Conservation (phyloP, 1,140 invertebrate genomes). For the Macrocentrus cingulum region DNA sequence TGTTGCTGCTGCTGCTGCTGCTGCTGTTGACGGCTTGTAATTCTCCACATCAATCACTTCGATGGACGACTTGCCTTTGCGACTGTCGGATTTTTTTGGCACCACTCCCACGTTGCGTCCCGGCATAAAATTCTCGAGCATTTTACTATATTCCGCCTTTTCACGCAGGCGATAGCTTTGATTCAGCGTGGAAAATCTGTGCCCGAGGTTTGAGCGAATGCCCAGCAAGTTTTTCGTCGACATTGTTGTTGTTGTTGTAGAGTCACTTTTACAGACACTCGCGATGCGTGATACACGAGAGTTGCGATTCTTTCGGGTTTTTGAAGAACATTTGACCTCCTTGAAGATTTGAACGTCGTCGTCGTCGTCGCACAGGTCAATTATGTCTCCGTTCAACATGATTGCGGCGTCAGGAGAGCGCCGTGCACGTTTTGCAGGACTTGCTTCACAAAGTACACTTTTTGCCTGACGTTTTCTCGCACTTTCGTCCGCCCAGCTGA, state of each 20-base stretch:
- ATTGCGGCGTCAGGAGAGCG: constrained; percentile 28
- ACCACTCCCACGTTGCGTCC: constrained; percentile 31
- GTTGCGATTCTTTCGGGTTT: not conserved
- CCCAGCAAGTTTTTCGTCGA: constrained; percentile 18
- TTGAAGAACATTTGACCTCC: constrained; percentile 20
- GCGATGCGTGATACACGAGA: constrained; percentile 20
- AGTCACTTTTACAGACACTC: constrained; percentile 4
- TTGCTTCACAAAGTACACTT: constrained; percentile 3
- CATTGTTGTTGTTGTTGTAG: no score
- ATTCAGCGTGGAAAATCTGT: constrained; percentile 32
- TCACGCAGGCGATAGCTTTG: constrained; percentile 40
- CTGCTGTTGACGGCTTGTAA: constrained; percentile 14
- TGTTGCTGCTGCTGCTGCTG: not conserved
- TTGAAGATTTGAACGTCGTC: constrained; percentile 27
- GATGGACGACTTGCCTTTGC: constrained; percentile 22
- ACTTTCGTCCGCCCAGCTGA: constrained; percentile 41
- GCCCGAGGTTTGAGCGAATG: not conserved
- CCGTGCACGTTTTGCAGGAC: constrained; percentile 2
- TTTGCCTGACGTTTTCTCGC: constrained; percentile 37
- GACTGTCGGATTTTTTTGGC: constrained; percentile 26
- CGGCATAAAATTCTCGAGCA: constrained; percentile 44
- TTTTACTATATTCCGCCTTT: constrained; percentile 43
- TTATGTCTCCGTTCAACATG: constrained; percentile 11
- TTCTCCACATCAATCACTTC: constrained; percentile 45
- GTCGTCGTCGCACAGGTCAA: constrained; percentile 32